These are phyloP conservation scores for Epistrophe grossulariae DNA, from an alignment of 2,888 invertebrate genomes.

Conservation along the genomic window DNA sequence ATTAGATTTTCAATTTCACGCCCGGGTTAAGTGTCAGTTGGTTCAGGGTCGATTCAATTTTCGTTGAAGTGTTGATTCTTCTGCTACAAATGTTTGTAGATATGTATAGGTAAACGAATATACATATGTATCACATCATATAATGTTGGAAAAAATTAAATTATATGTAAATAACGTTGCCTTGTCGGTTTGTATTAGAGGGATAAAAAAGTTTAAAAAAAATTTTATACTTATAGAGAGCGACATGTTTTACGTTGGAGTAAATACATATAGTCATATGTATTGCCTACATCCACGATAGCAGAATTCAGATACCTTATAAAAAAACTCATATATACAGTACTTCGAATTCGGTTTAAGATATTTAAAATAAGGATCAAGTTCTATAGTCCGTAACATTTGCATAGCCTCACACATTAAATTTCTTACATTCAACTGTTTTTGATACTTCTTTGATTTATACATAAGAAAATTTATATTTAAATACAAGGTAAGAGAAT, in stretches of 20 bases:
- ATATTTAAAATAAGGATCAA: too few species aligned
- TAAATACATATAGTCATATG: too few species aligned
- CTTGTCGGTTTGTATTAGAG: neutral
- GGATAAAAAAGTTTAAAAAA: neutral
- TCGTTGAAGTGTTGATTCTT: slow-evolving; percentile 16
- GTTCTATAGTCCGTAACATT: too few species aligned
- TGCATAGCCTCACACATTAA: too few species aligned
- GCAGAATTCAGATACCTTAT: too few species aligned
- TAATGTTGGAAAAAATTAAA: slow-evolving; percentile 26
- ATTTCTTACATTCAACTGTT: too few species aligned
- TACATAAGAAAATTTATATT: too few species aligned
- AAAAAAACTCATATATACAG: too few species aligned
- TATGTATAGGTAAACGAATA: neutral
- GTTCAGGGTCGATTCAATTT: slow-evolving; percentile 60
- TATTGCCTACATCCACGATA: too few species aligned
- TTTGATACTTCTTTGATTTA: too few species aligned
- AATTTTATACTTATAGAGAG: neutral
- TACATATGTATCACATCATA: neutral
- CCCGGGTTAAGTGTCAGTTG: slow-evolving; percentile 30
- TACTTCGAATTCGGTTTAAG: too few species aligned
- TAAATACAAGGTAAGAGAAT: too few species aligned
- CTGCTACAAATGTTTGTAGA: neutral
- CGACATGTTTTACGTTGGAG: neutral
- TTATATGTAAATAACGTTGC: slow-evolving; percentile 44
- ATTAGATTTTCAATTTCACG: slow-evolving; percentile 67